phyloP scores from a whole-genome alignment of 2,113 vertebrate genomes.

The Nothoprocta perdicaria region DNA sequence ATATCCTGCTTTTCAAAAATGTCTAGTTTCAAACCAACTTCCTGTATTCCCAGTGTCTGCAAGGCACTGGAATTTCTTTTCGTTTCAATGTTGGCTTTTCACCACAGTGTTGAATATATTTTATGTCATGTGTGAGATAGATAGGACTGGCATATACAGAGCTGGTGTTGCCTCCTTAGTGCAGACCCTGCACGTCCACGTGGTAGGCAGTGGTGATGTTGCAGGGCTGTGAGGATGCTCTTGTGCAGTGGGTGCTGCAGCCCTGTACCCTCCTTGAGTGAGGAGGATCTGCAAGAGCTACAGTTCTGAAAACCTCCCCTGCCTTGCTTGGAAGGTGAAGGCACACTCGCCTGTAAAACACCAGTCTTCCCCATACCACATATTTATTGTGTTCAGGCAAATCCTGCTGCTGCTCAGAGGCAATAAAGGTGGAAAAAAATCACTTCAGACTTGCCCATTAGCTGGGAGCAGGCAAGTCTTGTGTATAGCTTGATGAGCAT shows the following conservation, averaged over 20 bases:
- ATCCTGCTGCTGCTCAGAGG: not conserved
- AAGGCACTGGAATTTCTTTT: not conserved
- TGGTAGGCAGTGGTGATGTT: not conserved
- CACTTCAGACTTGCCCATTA: not conserved
- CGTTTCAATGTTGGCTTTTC: not conserved
- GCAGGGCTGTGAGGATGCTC: not conserved
- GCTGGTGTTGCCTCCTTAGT: not conserved
- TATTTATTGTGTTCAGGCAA: not conserved
- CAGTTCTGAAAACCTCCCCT: not conserved
- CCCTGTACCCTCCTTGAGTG: not conserved
- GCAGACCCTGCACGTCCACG: not conserved
- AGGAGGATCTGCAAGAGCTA: not conserved
- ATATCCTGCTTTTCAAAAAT: not conserved
- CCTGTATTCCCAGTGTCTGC: not conserved
- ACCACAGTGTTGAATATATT: not conserved
- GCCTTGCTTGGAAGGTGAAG: not conserved
- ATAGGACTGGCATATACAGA: not conserved
- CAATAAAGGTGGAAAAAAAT: not conserved
- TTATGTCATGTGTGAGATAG: not conserved
- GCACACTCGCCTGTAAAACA: not conserved
- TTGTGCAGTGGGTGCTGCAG: not conserved
- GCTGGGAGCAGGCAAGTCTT: rapidly evolving
- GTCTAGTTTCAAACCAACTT: not conserved
- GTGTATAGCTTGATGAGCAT: not conserved
- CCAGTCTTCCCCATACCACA: not conserved